Percentiles rank a stretch among this genome's conserved stretches.
phyloP scores from a whole-genome alignment of 1,140 invertebrate species.

The Whitmania pigra region DNA sequence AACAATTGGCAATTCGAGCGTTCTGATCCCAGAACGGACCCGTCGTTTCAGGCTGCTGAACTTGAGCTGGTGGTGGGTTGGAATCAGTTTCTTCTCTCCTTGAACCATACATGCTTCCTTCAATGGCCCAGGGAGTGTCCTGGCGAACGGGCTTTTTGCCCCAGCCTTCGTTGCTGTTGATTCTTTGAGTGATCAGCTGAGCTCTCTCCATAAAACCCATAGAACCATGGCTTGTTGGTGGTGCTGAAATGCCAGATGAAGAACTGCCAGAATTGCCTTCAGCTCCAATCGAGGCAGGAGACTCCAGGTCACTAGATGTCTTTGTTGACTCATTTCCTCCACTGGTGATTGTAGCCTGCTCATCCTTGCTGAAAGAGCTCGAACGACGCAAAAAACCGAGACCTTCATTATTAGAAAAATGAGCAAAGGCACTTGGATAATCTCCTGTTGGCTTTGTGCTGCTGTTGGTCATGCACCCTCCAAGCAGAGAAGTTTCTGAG shows the following conservation, averaged over 20 bases:
- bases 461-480: constrained; percentile 2
- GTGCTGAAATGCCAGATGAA: background rate
- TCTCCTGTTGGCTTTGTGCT: constrained; percentile 6
- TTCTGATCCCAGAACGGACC: constrained; percentile 10
- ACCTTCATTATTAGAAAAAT: constrained; percentile 10
- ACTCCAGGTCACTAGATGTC: background rate
- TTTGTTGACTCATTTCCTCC: constrained; percentile 5
- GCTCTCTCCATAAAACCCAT: constrained; percentile 3
- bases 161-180: constrained; percentile 22
- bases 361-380: constrained; percentile 3
- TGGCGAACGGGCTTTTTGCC: constrained; percentile 18
- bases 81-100: background rate
- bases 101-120: background rate
- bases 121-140: constrained; percentile 18
- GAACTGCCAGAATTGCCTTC: too few species aligned
- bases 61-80: background rate
- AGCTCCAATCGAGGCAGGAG: background rate
- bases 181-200: constrained; percentile 11
- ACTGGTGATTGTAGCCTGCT: background rate
- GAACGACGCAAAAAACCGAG: background rate
- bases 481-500: constrained; percentile 5
- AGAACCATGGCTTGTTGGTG: background rate
- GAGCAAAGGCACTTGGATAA: constrained; percentile 14
- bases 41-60: constrained; percentile 1
- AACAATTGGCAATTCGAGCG: constrained; percentile 10